phyloP scores from a whole-genome alignment of 2,888 invertebrate genomes.

The Acanthosepion esculentum region DNA sequence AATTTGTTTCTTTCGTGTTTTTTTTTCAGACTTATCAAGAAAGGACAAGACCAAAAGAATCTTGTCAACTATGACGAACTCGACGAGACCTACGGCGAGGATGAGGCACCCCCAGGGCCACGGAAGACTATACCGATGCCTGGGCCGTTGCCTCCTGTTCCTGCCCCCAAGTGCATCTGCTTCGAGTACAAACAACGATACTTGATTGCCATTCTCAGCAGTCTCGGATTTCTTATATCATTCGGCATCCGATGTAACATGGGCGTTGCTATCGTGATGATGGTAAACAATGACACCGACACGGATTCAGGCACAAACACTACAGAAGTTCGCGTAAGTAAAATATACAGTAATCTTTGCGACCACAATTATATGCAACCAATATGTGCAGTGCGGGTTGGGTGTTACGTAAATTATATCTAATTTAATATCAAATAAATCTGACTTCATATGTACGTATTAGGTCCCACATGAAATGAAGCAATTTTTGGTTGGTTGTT shows the following conservation, averaged over 20 bases:
- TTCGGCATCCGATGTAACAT: constrained; percentile 98
- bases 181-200: constrained; percentile 68
- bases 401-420: too few relatives aligned
- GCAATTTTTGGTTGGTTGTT: too few relatives aligned
- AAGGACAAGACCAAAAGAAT: constrained; percentile 69
- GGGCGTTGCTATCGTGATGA: constrained; percentile 95
- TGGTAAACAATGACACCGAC: constrained; percentile 75
- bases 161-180: constrained; percentile 55
- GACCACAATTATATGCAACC: too few relatives aligned
- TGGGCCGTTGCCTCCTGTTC: constrained; percentile 49
- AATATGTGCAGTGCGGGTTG: too few relatives aligned
- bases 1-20: constrained; percentile 50
- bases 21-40: constrained; percentile 66
- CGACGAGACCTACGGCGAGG: constrained; percentile 70
- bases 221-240: constrained; percentile 77
- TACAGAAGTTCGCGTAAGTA: constrained; percentile 36
- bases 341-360: too few relatives aligned
- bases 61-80: constrained; percentile 72
- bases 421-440: too few relatives aligned
- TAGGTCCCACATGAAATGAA: too few relatives aligned
- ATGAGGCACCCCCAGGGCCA: constrained; percentile 60
- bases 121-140: constrained; percentile 52
- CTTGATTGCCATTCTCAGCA: constrained; percentile 76
- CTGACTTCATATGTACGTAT: too few relatives aligned
- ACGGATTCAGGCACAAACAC: constrained; percentile 53